phyloP scores from a whole-genome alignment of 2,113 vertebrate species.

The Hemicordylus capensis region DNA sequence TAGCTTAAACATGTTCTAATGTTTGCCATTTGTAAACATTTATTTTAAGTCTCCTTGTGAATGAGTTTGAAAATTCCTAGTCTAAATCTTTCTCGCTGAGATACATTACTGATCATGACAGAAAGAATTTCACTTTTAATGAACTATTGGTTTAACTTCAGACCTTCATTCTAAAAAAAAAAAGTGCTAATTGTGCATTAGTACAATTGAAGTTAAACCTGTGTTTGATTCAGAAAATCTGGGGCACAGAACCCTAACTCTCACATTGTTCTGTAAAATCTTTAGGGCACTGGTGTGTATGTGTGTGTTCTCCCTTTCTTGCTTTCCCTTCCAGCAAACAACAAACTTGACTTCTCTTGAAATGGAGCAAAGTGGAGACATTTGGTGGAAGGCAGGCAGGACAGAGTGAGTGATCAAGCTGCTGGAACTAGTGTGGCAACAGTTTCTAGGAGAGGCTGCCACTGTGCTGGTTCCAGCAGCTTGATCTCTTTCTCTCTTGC shows the following conservation, averaged over 20 bases:
- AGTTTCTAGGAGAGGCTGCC: no score
- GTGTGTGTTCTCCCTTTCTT: no score
- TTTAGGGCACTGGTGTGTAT: background rate
- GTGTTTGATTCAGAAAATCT: background rate
- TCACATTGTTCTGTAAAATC: background rate
- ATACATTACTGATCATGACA: background rate
- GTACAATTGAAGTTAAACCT: background rate
- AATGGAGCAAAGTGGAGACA: no score
- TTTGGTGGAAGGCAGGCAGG: no score
- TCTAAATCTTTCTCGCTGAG: background rate
- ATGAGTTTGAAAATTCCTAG: background rate
- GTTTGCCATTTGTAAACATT: background rate
- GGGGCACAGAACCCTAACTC: no score
- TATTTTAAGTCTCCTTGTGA: background rate
- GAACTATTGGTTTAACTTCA: background rate
- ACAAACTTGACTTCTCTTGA: no score
- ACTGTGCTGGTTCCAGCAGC: no score
- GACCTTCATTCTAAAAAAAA: background rate
- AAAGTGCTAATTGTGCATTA: background rate
- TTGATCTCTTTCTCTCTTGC: no score
- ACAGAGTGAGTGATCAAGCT: no score
- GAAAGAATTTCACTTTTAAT: background rate
- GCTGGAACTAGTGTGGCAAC: no score
- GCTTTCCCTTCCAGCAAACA: no score
- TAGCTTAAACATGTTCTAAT: background rate